Evolutionary conservation across 2,888 invertebrate genomes (phyloP).

Genomic region (Agrotis exclamationis): DNA sequence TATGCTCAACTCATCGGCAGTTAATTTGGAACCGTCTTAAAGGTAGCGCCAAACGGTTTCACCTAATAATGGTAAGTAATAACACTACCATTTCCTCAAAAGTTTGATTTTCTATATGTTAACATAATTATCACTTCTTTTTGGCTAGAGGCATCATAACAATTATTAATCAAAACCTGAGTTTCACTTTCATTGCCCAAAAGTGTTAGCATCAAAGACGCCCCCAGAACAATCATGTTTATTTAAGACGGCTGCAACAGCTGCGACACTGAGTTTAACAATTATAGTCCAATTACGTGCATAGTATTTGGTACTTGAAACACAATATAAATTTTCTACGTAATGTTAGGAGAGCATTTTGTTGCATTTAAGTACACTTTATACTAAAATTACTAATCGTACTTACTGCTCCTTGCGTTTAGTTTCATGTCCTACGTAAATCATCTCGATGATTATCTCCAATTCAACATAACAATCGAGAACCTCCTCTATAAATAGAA

Average conservation of each 20-base stretch:
- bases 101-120: neutral
- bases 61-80: neutral
- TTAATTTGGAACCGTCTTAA: too few species aligned
- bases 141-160: slow-evolving; percentile 8
- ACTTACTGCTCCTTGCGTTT: neutral
- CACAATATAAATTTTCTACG: neutral
- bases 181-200: slow-evolving; percentile 55
- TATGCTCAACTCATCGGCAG: neutral
- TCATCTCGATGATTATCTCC: neutral
- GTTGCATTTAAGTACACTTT: neutral
- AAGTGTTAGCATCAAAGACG: slow-evolving; percentile 8
- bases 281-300: too few species aligned
- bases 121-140: neutral
- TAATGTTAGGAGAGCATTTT: neutral
- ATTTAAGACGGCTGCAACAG: slow-evolving; percentile 71
- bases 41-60: too few species aligned
- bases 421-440: neutral
- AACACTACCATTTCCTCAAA: neutral
- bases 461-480: neutral
- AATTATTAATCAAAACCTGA: slow-evolving; percentile 51
- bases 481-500: neutral
- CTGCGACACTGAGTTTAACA: slow-evolving; percentile 67
- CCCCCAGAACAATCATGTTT: slow-evolving; percentile 68
- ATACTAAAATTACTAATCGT: neutral
- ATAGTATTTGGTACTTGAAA: slow-evolving; percentile 70